Conservation (phyloP, 2,113 vertebrate genomes). For the Limanda limanda region DNA sequence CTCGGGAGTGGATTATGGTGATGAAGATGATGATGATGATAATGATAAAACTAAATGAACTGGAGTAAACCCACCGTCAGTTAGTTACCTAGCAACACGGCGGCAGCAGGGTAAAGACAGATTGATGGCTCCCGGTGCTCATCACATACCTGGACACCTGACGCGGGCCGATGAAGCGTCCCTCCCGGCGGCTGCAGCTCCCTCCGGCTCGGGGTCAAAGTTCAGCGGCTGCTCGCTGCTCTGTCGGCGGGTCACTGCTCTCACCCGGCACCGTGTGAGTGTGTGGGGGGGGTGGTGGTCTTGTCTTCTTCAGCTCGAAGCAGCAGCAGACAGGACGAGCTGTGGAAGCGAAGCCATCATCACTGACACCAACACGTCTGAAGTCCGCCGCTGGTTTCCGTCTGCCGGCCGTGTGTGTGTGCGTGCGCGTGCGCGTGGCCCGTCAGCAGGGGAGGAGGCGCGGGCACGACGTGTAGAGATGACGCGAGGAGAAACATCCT, state of each 20-base stretch:
- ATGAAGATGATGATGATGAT: not conserved
- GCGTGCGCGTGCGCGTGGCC: slow-evolving; percentile 22
- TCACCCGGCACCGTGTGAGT: not conserved
- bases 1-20: not conserved
- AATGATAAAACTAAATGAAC: slow-evolving; percentile 53
- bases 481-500: slow-evolving; percentile 54
- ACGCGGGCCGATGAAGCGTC: slow-evolving; percentile 34
- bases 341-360: slow-evolving; percentile 51
- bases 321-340: slow-evolving; percentile 10
- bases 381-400: slow-evolving; percentile 59
- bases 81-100: slow-evolving; percentile 83
- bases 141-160: slow-evolving; percentile 76
- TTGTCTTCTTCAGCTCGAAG: slow-evolving; percentile 25
- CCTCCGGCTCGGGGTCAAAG: slow-evolving; percentile 46
- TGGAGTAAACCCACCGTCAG: slow-evolving; percentile 73
- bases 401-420: slow-evolving; percentile 37
- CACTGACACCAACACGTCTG: slow-evolving; percentile 15
- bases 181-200: not conserved
- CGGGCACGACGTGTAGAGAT: slow-evolving; percentile 40
- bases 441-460: slow-evolving; percentile 33
- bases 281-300: not conserved
- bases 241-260: not conserved
- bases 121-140: slow-evolving; percentile 62
- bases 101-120: slow-evolving; percentile 67
- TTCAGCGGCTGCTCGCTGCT: slow-evolving; percentile 40